Evolutionary conservation across 1,140 invertebrate species (phyloP).

Genomic region (Reticulitermes speratus): DNA sequence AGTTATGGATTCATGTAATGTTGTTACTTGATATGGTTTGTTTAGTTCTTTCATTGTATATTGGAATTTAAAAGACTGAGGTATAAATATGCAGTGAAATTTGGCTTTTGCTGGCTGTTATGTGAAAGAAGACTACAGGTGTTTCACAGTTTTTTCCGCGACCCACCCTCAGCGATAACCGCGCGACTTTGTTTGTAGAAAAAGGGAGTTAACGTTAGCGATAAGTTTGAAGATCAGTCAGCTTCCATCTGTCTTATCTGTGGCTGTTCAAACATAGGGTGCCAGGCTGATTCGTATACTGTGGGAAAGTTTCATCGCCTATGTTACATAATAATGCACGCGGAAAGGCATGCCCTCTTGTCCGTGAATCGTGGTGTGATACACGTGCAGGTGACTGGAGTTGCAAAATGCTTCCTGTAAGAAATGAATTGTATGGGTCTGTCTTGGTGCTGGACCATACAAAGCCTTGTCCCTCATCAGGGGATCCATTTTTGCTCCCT

Average conservation of each 20-base stretch:
- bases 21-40: too few relatives aligned
- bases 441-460: too few relatives aligned
- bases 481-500: too few relatives aligned
- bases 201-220: neutral
- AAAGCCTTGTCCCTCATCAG: too few relatives aligned
- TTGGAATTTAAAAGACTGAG: too few relatives aligned
- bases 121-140: neutral
- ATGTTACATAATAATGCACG: neutral
- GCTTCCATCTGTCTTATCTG: neutral
- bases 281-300: neutral
- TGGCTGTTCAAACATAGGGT: neutral
- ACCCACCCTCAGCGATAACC: neutral
- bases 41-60: too few relatives aligned
- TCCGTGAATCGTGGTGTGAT: neutral
- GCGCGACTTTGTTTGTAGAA: neutral
- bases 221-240: neutral
- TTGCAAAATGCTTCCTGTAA: too few relatives aligned
- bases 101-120: neutral
- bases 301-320: neutral
- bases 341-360: neutral
- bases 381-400: too few relatives aligned
- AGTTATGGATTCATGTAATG: too few relatives aligned
- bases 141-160: neutral
- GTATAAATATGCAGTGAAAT: too few relatives aligned
- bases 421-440: too few relatives aligned